phyloP scores from a whole-genome alignment of 2,797 vertebrate species.

The Emydoidea blandingii region DNA sequence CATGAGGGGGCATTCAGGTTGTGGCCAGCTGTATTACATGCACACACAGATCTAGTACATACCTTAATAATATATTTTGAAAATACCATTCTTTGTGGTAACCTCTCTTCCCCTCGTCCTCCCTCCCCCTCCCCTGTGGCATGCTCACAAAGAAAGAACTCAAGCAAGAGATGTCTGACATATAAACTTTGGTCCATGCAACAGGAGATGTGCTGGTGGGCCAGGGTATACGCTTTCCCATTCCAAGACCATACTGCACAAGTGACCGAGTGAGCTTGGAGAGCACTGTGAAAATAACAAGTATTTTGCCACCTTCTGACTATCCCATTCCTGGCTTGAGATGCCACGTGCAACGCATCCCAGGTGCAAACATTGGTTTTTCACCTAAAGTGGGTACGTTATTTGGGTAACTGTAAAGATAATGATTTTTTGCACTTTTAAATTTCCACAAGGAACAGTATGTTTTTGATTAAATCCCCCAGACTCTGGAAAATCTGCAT shows the following conservation, averaged over 20 bases:
- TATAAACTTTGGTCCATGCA: not conserved
- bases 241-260: fast-evolving
- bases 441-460: not conserved
- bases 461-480: not conserved
- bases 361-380: fast-evolving
- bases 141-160: not conserved
- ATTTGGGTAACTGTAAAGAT: not conserved
- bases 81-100: not conserved
- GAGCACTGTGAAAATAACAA: not conserved
- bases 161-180: not conserved
- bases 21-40: not conserved
- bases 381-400: fast-evolving
- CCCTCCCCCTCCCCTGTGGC: not conserved
- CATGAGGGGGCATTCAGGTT: not conserved
- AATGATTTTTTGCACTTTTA: fast-evolving
- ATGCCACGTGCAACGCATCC: not conserved
- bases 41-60: not conserved
- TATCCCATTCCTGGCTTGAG: not conserved
- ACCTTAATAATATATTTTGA: not conserved
- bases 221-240: not conserved
- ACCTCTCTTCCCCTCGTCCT: not conserved
- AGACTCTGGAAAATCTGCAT: not conserved
- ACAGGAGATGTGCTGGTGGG: not conserved
- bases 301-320: not conserved
- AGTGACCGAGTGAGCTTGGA: not conserved